Base-by-base conservation (phyloP, 2,797 vertebrate species). In the Etheostoma perlongum region DNA sequence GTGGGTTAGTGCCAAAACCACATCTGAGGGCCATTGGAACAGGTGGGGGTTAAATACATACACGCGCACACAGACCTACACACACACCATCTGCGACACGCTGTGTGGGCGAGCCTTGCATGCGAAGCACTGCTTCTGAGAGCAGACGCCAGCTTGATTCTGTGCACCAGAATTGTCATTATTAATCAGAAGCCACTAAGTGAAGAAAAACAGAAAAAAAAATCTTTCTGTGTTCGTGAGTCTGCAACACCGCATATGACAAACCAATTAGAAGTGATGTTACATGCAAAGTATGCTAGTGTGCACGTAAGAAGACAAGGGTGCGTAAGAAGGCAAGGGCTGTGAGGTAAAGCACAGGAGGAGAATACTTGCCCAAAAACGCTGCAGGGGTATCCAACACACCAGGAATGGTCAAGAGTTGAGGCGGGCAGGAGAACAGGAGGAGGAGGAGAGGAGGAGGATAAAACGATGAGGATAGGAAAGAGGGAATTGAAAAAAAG, bases 291-390 rank as follows among this genome's bases (percentile, higher is more conserved):
- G 74, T 49, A n/a, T 81, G 74, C 4, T 2, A 4, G 33, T 53
- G 65, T 18, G 61, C 76, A 54, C 46, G 64, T 18, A 53, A 52
- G 5, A 19, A 7, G 51, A 66, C 3, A 4, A 19, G 62, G 67
- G 60, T 33, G 57, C 46, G 64, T 18, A 53, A 52, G 5, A 19
- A 7, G 51, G 63, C 3, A 4, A 19, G 62, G 67, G 60, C 27
- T 52, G 9, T 15, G 40, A 83, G 81, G 85, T 84, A 91, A 83
- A 92, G 88, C 94, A 94, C 93, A 96, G 93, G 91, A 90, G 96
- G 94, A 94, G 93, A 95, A 97, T 98, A 98, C 97, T 99, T 99
- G 97, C 97, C 97, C 90, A 95, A 78, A 92, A 92, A 90, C 54
- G 81, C 82, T 96, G 87, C 57, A 83, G 88, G 72, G 86, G 95